Evolutionary conservation across 2,797 vertebrate genomes (phyloP), one percentile per base, ranked within the genome.

Genomic region (Pseudochaenichthys georgianus): DNA sequence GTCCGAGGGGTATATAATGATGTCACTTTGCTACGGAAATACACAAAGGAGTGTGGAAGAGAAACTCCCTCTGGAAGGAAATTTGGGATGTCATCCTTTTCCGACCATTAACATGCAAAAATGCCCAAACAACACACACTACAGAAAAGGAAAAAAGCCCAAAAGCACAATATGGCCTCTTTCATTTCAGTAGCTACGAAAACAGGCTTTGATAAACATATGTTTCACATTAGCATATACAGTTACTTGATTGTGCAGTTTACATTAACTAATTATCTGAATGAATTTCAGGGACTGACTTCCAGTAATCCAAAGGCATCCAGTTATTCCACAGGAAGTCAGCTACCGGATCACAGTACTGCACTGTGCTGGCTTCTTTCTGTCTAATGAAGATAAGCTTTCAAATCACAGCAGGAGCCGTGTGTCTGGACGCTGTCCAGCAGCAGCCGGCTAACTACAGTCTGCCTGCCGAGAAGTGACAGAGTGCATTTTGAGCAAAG

Each of bases 331-430:
- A 82, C 63, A 65, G 42, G 53, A 78, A 79, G 75, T 82, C 70
- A 52, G 67, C 69, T 82, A 64, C 47, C 45, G 77, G 83, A 87
- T 89, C 73, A 82, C 73, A 88, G 71, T 88, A 90, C 90, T 81
- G 78, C 73, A 86, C 77, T 67, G 48, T 70, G 71, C 61, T 43
- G 66, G 62, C 71, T 73, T 87, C 81, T 75, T 76, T 88, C 82
- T 77, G 31, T 71, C 72, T 88, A 93, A 91, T 92, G 89, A 91
- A 83, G 79, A 92, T 87, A 85, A 85, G 83, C 83, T 92, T 92
- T 92, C 75, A 84, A 87, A 85, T 86, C 78, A 77, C 71, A 88
- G 77, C 77, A 76, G 66, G 78, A 88, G 78, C 77, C 42, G 48
- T 68, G 82, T 83, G 83, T 75, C 83, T 93, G 90, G 87, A 89